Evolutionary conservation across 2,113 vertebrate genomes (phyloP).

Genomic region (Sitta europaea): DNA sequence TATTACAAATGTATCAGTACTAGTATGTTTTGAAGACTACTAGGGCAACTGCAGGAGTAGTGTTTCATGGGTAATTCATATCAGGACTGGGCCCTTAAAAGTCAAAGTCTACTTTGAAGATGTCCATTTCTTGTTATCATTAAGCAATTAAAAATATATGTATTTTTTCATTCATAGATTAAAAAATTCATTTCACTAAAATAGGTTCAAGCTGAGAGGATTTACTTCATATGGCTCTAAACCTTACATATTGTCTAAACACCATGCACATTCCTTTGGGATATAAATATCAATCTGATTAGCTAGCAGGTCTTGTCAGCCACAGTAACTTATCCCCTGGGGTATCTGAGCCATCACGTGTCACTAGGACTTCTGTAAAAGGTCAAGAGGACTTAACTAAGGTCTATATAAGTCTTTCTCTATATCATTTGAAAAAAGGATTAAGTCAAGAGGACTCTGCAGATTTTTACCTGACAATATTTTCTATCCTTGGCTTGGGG

Average conservation of each 20-base stretch:
- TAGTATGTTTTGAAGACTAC: neutral
- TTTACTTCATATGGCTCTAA: neutral
- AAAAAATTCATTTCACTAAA: neutral
- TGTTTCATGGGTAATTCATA: neutral
- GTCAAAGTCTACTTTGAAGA: neutral
- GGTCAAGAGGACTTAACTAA: slow-evolving; percentile 38
- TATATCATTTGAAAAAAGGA: neutral
- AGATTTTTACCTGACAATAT: neutral
- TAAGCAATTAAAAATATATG: neutral
- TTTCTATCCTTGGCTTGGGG: neutral
- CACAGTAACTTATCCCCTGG: slow-evolving; percentile 26
- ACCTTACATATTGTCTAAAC: slow-evolving; percentile 27
- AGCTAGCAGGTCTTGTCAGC: slow-evolving; percentile 54
- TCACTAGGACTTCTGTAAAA: slow-evolving; percentile 35
- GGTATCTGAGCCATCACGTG: slow-evolving; percentile 22
- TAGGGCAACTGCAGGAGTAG: neutral
- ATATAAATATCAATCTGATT: slow-evolving; percentile 65
- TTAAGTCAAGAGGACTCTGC: neutral
- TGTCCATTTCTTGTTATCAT: neutral
- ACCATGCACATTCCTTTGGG: slow-evolving; percentile 24
- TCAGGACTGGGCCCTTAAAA: neutral
- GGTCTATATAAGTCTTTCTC: slow-evolving; percentile 30
- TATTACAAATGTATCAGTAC: neutral
- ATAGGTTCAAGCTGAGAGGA: neutral
- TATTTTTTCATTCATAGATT: neutral